These are phyloP conservation scores for Sciurus niger DNA, from an alignment of 2,113 vertebrate genomes.

Conservation along the genomic window DNA sequence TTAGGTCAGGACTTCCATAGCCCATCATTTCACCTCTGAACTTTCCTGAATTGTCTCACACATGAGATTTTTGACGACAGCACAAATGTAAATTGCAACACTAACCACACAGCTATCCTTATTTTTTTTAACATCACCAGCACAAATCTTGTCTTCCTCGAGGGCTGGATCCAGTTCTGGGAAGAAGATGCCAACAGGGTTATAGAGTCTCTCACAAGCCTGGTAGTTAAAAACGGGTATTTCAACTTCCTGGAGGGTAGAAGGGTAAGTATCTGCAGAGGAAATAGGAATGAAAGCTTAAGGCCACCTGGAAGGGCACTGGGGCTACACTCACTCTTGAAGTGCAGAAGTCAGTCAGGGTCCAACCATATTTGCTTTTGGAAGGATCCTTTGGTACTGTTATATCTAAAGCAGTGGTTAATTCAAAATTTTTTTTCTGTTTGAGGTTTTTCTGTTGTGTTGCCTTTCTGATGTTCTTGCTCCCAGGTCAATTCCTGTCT, in stretches of 20 bases:
- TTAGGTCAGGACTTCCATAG: too few species aligned
- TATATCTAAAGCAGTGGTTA: background rate
- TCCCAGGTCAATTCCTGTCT: background rate
- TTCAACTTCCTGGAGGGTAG: slow-evolving; percentile 68
- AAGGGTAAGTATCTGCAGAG: background rate
- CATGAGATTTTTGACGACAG: too few species aligned
- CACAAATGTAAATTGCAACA: background rate
- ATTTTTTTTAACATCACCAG: background rate
- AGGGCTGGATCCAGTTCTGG: background rate
- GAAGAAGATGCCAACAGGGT: accelerated
- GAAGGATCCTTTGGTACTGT: background rate
- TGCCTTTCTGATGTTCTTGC: background rate
- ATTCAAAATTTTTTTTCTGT: background rate
- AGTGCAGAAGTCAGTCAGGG: background rate
- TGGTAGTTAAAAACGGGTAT: background rate
- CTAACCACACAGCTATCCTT: slow-evolving; percentile 65
- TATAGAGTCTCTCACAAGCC: slow-evolving; percentile 25
- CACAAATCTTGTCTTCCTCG: slow-evolving; percentile 66
- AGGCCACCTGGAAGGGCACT: background rate
- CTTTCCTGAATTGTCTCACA: too few species aligned
- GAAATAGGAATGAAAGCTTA: background rate
- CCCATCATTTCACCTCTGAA: too few species aligned
- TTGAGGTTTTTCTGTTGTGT: slow-evolving; percentile 18
- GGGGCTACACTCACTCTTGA: background rate
- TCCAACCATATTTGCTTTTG: background rate